Evolutionary conservation across 1,140 invertebrate genomes (phyloP).

Genomic region (Ceratosolen fusciceps): DNA sequence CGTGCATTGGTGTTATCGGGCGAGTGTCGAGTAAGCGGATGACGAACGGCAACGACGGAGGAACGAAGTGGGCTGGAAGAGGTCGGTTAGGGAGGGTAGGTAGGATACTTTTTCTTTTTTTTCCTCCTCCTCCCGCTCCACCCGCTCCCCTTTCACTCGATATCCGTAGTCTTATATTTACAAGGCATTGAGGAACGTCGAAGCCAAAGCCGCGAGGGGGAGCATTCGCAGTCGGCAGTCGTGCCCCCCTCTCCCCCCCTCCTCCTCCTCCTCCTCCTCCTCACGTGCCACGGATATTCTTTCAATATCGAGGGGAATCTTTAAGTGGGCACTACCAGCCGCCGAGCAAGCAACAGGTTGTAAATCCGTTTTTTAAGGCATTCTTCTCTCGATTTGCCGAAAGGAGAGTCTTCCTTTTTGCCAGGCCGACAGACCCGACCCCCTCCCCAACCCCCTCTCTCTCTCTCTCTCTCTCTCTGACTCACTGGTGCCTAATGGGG

Average conservation of each 20-base stretch:
- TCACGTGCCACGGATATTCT: slow-evolving; percentile 70
- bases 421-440: neutral
- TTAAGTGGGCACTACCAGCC: slow-evolving; percentile 66
- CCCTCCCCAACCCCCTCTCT: slow-evolving; percentile 20
- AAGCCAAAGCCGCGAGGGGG: slow-evolving; percentile 42
- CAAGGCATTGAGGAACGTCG: slow-evolving; percentile 60
- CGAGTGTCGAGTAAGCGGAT: slow-evolving; percentile 35
- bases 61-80: too few species aligned
- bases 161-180: slow-evolving; percentile 68
- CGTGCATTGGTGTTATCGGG: neutral
- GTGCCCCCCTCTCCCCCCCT: too few species aligned
- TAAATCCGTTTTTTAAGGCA: slow-evolving; percentile 69
- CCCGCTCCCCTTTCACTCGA: slow-evolving; percentile 57
- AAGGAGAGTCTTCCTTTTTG: slow-evolving; percentile 29
- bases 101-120: too few species aligned
- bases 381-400: slow-evolving; percentile 48
- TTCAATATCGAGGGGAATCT: slow-evolving; percentile 73
- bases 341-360: slow-evolving; percentile 69
- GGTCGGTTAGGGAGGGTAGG: too few species aligned
- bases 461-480: slow-evolving; percentile 37
- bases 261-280: slow-evolving; percentile 43
- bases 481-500: neutral
- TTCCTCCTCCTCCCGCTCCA: neutral
- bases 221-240: neutral
- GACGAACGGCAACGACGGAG: neutral